These are phyloP conservation scores for Chlamydotis undulata DNA, from an alignment of 2,113 vertebrate genomes.

Conservation along the genomic window DNA sequence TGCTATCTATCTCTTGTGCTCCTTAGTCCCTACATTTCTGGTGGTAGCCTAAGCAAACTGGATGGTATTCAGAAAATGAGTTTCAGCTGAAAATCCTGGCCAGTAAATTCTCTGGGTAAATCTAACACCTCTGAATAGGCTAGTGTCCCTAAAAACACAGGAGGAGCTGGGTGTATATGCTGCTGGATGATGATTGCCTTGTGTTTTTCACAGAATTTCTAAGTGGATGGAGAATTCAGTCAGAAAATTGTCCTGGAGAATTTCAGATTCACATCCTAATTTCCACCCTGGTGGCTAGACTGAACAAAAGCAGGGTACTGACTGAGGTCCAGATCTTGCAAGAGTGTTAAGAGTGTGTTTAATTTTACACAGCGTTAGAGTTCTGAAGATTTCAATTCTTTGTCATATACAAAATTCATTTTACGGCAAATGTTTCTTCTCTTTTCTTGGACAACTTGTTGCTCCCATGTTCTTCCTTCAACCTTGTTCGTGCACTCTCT, in stretches of 20 bases:
- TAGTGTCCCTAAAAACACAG: background rate
- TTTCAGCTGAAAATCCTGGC: background rate
- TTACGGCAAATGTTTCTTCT: background rate
- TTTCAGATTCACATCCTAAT: background rate
- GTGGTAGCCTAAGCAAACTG: background rate
- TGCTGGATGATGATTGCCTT: background rate
- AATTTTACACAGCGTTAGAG: background rate
- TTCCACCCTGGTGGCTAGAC: background rate
- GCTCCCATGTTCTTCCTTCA: background rate
- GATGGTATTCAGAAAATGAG: background rate
- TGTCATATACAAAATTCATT: background rate
- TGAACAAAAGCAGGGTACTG: background rate
- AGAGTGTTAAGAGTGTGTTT: background rate
- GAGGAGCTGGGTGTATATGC: background rate
- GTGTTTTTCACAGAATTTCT: background rate
- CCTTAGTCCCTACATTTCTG: background rate
- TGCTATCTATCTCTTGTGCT: background rate
- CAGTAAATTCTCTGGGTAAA: background rate
- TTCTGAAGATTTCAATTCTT: background rate
- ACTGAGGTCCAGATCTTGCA: background rate
- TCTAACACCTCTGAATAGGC: background rate
- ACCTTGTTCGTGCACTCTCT: background rate
- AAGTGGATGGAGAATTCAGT: background rate
- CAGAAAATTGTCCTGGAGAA: background rate
- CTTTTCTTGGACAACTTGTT: background rate